Evolutionary conservation across 2,797 vertebrate genomes (phyloP), one percentile per base, ranked within the genome.

Genomic region (Lepidocolaptes lacrymiger): DNA sequence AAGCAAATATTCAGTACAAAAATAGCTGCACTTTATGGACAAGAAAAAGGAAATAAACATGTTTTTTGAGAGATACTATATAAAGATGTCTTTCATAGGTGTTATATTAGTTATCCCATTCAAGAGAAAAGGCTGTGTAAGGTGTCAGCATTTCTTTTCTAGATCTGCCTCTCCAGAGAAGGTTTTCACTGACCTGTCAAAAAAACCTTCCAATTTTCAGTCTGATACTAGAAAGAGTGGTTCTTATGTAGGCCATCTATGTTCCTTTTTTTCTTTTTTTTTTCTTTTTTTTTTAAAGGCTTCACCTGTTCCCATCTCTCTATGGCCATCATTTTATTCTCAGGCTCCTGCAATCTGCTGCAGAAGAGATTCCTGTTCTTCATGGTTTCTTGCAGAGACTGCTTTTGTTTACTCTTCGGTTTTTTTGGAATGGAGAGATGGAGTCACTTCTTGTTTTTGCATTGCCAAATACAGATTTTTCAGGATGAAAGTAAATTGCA

Each of bases 1-100:
- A 95, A 88, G 64, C 48, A 85, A 90, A 87, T 80, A 77, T 75
- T 82, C 46, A 41, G 52, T 56, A 59, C 34, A 63, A 91, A 91
- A 92, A 94, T 78, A 94, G 14, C 27, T 77, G 34, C 23, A 21
- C 11, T 93, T 78, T 66, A 78, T 23, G 44, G 66, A 89, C 9
- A n/a, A 4, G 8, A 13, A 54, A 85, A 87, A 55, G 54, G 58
- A 89, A 94, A 89, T 32, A 86, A 91, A 77, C 34, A 27, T 5
- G 3, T 16, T 49, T 74, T 78, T 62, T 74, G 34, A 77, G 75
- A 76, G 23, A 71, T 20, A 49, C 13, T 62, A 12, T 48, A 52
- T 16, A 11, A 62, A 36, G 43, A 3, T 49, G 63, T 64, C 82
- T 61, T 48, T 85, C 74, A 32, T 10, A 62, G 62, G 43, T 62